phyloP scores from a whole-genome alignment of 2,113 vertebrate genomes.

The Tragelaphus buxtoni region DNA sequence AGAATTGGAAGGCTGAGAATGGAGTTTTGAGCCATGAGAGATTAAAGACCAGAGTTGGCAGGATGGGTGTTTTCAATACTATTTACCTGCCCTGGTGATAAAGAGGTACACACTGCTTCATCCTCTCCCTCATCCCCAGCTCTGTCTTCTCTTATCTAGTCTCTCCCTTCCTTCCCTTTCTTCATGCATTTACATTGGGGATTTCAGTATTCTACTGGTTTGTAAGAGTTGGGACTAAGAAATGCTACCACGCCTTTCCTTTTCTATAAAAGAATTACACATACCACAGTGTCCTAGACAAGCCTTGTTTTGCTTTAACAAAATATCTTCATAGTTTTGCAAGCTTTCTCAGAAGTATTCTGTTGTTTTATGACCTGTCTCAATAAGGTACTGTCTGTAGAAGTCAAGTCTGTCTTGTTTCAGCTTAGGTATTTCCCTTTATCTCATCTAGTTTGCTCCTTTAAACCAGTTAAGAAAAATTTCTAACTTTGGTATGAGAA shows the following conservation, averaged over 20 bases:
- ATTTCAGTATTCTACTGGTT: not conserved
- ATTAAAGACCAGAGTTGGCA: not conserved
- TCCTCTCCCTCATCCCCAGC: not conserved
- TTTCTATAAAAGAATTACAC: not conserved
- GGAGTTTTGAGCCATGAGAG: not conserved
- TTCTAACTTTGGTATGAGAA: not conserved
- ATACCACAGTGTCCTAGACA: not conserved
- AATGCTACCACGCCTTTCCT: not conserved
- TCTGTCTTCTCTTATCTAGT: not conserved
- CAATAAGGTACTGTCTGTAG: not conserved
- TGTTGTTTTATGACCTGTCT: not conserved
- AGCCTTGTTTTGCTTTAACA: not conserved
- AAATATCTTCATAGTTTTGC: not conserved
- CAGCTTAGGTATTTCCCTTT: not conserved
- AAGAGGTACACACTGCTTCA: not conserved
- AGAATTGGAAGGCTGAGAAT: not conserved
- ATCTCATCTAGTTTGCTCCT: not conserved
- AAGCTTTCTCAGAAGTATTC: not conserved
- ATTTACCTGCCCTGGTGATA: not conserved
- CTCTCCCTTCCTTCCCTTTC: not conserved
- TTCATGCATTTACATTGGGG: not conserved
- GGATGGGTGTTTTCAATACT: not conserved
- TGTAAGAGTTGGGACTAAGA: not conserved
- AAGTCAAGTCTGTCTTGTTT: not conserved
- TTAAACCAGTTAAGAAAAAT: slow-evolving; percentile 14